Evolutionary conservation across 2,113 vertebrate species (phyloP).

Genomic region (Rhinoderma darwinii): DNA sequence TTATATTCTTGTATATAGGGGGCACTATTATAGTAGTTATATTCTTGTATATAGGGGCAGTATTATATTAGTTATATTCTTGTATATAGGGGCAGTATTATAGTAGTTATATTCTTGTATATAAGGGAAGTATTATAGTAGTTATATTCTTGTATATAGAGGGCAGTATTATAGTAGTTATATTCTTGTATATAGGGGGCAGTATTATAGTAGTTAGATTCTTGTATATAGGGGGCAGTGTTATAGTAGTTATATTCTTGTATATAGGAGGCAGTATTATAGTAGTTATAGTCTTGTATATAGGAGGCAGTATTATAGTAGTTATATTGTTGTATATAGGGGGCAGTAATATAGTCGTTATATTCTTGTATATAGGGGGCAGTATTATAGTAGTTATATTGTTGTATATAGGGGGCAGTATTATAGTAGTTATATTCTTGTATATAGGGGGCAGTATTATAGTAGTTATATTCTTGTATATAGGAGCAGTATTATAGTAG

Average conservation of each 20-base stretch:
- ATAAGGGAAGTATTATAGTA: constrained; percentile 6
- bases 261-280: neutral
- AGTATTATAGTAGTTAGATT: constrained; percentile 12
- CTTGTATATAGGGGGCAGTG: neutral
- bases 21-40: too few relatives aligned
- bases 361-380: too few relatives aligned
- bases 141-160: constrained; percentile 1
- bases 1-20: constrained; percentile 4
- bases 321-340: too few relatives aligned
- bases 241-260: neutral
- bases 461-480: too few relatives aligned
- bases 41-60: neutral
- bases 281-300: too few relatives aligned
- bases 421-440: too few relatives aligned
- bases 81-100: neutral
- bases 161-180: constrained; percentile 3
- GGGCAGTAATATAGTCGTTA: too few relatives aligned
- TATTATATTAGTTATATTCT: neutral
- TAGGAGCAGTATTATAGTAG: too few relatives aligned
- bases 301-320: too few relatives aligned
- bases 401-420: too few relatives aligned
- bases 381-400: too few relatives aligned
- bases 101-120: constrained; percentile 1
- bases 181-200: neutral
- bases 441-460: too few relatives aligned